phyloP scores from a whole-genome alignment of 2,888 invertebrate species.

The Phytoseiulus persimilis region DNA sequence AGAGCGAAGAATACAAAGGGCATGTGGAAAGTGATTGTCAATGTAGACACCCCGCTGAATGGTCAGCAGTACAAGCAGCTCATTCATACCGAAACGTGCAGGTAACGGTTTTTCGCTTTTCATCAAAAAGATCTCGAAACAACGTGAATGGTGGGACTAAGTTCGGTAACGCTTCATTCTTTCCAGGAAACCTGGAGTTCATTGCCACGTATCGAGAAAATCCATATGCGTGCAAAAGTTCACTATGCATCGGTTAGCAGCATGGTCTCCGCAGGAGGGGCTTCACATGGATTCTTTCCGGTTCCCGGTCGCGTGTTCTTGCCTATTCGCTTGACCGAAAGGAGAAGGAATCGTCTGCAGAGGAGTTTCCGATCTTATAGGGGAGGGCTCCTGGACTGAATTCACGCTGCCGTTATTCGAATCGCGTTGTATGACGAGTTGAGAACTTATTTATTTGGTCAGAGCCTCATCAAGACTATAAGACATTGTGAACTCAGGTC shows the following conservation, averaged over 20 bases:
- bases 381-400: not conserved
- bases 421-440: not conserved
- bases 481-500: too few species aligned
- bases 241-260: slow-evolving; percentile 43
- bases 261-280: slow-evolving; percentile 43
- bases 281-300: slow-evolving; percentile 44
- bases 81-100: slow-evolving; percentile 43
- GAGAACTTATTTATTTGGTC: not conserved
- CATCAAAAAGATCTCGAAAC: too few species aligned
- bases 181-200: not conserved
- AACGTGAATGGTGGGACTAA: too few species aligned
- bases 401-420: not conserved
- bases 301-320: slow-evolving; percentile 44
- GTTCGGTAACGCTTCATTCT: not conserved
- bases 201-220: not conserved
- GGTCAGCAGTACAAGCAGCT: slow-evolving; percentile 42
- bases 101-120: too few species aligned
- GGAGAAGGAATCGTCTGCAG: not conserved
- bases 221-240: slow-evolving; percentile 44
- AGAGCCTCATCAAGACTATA: not conserved
- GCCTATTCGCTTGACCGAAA: slow-evolving; percentile 40
- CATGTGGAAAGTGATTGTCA: slow-evolving; percentile 44
- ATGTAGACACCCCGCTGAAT: slow-evolving; percentile 42
- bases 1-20: slow-evolving; percentile 43
- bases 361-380: too few species aligned